Base-by-base conservation (phyloP, 1,140 invertebrate genomes). In the Phymorhynchus buccinoides region DNA sequence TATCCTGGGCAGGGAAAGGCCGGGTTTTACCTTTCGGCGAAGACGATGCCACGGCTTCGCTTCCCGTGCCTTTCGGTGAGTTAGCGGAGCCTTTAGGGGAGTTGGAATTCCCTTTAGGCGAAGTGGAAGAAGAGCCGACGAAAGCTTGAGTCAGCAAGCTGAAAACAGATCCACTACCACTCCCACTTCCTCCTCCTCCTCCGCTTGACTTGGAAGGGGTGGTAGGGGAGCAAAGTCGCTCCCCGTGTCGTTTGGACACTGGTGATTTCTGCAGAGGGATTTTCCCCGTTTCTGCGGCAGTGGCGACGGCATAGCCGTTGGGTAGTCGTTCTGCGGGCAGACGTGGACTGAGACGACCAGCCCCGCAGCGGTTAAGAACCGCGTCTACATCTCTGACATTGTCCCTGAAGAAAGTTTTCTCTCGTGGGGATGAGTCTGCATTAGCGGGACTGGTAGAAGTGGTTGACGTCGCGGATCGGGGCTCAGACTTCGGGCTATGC, bases 221-320 rank as follows among this genome's bases (percentile, higher is more conserved):
- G 7, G 42, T 14, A 30, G 79, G 79, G 22, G 79, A 80, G 12
- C 27, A n/a, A 0, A 37, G 32, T 9, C 35, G 48, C 42, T 80
- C 48, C 42, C 22, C 48, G 44, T 80, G 42, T 3, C 79, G 42
- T 2, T n/a, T 27, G 27, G 79, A 42, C 44, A 80, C 79, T 0
- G 79, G 79, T 4, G 79, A 80, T 48, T 48, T 44, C 79, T 80
- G 79, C 48, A 80, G 48, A n/a, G 79, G 79, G 44, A 80, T 80
- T 48, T 80, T 80, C 18, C 79, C 79, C 79, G 79, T 80, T 16
- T 80, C 79, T 22, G 79, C 79, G 30, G 79, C 79, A 4, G 79
- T 39, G 30, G 79, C 79, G n/a, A 48, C 79, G n/a, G 79, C 79
- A 32, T 52, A 80, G 3, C 79, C 79, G 79, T 80, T 80, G 79